Percentiles rank a stretch among this genome's conserved stretches.
Evolutionary conservation across 2,113 vertebrate species (phyloP).

Genomic region (Brachionichthys hirsutus): DNA sequence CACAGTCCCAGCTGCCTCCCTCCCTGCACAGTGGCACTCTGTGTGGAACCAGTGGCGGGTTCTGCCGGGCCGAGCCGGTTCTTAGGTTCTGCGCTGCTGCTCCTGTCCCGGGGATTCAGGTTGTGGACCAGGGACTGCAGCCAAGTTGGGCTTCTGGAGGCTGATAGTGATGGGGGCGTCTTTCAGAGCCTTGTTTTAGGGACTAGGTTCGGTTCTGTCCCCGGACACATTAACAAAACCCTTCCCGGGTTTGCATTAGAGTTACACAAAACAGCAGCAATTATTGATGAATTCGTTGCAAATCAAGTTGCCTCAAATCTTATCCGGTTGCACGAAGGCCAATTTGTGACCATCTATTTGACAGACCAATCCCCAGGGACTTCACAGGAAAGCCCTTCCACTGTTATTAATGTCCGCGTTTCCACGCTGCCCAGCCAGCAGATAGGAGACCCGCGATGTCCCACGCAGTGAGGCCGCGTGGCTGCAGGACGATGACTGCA

Average conservation of each 20-base stretch:
- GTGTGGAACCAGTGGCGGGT: too few species aligned
- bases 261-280: too few species aligned
- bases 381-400: too few species aligned
- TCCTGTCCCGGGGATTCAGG: too few species aligned
- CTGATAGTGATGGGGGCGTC: too few species aligned
- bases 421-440: conserved; percentile 6
- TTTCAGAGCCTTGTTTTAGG: too few species aligned
- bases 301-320: background rate
- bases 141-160: too few species aligned
- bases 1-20: conserved; percentile 37
- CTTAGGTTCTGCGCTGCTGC: too few species aligned
- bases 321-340: background rate
- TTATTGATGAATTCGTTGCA: background rate
- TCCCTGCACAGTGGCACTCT: conserved; percentile 48
- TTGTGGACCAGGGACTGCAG: too few species aligned
- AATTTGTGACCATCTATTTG: background rate
- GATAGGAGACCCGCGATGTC: conserved; percentile 36
- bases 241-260: conserved; percentile 3
- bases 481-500: conserved; percentile 27
- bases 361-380: background rate
- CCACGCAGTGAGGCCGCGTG: conserved; percentile 2
- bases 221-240: too few species aligned
- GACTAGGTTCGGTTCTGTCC: too few species aligned
- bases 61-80: conserved; percentile 1
- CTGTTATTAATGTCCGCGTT: conserved; percentile 24